These are phyloP conservation scores for Pseudopipra pipra DNA, from an alignment of 2,113 vertebrate genomes.

Conservation along the genomic window DNA sequence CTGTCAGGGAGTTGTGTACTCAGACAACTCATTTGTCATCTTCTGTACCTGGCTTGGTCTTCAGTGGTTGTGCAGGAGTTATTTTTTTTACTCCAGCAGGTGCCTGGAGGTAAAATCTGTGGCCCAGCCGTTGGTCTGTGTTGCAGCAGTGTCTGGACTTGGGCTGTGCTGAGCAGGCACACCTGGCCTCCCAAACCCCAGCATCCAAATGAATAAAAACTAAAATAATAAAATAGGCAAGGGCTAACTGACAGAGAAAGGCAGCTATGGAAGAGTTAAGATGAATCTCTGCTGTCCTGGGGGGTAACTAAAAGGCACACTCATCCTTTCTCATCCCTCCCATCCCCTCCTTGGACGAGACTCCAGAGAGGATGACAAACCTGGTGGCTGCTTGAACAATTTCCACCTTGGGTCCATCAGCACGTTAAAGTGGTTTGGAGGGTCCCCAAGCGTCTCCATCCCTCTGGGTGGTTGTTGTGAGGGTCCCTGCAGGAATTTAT, in stretches of 20 bases:
- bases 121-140: not conserved
- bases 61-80: not conserved
- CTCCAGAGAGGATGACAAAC: not conserved
- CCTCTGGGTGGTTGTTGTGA: not conserved
- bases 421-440: not conserved
- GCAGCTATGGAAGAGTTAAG: not conserved
- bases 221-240: not conserved
- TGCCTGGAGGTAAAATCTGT: not conserved
- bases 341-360: rapidly evolving
- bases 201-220: rapidly evolving
- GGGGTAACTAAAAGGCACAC: not conserved
- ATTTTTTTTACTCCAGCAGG: not conserved
- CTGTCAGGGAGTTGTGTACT: not conserved
- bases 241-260: not conserved
- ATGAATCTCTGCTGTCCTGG: not conserved
- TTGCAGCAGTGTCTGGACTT: not conserved
- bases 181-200: not conserved
- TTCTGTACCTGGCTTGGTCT: not conserved
- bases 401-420: not conserved
- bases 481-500: not conserved
- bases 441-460: not conserved
- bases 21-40: not conserved
- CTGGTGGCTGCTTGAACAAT: rapidly evolving
- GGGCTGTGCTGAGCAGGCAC: not conserved
- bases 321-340: not conserved